Evolutionary conservation across 2,113 vertebrate species (phyloP).

Genomic region (Chascanopsetta lugubris): DNA sequence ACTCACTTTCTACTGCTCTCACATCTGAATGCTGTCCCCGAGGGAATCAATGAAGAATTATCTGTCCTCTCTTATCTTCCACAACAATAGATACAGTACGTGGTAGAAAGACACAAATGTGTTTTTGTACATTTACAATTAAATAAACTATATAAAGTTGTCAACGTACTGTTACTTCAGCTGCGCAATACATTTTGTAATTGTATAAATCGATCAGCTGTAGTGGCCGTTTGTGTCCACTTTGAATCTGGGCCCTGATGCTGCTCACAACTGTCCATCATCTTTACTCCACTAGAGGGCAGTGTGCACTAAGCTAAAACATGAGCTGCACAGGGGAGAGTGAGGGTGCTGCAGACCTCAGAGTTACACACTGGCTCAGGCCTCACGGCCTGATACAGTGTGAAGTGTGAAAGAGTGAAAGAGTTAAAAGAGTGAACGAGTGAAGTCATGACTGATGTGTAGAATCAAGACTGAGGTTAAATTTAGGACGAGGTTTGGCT

Average conservation of each 20-base stretch:
- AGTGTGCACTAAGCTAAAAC: slow-evolving; percentile 26
- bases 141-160: no score
- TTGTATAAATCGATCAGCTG: background rate
- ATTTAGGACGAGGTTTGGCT: background rate
- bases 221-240: background rate
- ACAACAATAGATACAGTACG: no score
- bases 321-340: background rate
- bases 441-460: background rate
- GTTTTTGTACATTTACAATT: no score
- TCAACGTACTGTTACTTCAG: no score
- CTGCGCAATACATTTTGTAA: background rate
- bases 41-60: no score
- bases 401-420: background rate
- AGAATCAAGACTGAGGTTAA: background rate
- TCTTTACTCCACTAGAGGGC: slow-evolving; percentile 51
- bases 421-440: no score
- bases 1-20: no score
- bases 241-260: background rate
- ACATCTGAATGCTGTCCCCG: no score
- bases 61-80: no score
- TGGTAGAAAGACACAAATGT: no score
- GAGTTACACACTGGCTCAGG: background rate
- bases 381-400: background rate
- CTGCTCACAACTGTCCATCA: background rate
- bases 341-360: background rate